These are phyloP conservation scores for Dromius quadrimaculatus DNA, from an alignment of 2,888 invertebrate genomes.

Conservation along the genomic window DNA sequence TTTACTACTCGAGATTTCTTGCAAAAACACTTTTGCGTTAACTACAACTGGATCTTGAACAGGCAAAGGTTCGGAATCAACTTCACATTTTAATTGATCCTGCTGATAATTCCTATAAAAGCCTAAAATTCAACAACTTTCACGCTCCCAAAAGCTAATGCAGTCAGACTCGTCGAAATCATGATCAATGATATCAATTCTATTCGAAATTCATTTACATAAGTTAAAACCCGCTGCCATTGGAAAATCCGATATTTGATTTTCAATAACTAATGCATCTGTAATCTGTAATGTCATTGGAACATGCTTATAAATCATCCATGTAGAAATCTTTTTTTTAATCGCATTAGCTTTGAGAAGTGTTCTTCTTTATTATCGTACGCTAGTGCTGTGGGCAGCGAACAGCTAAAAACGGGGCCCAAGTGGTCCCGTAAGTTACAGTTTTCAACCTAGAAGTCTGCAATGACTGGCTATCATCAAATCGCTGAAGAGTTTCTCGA, in stretches of 20 bases:
- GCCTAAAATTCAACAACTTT: too few species aligned
- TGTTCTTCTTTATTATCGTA: constrained; percentile 52
- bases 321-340: neutral
- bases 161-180: too few species aligned
- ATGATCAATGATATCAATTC: too few species aligned
- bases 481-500: constrained; percentile 59
- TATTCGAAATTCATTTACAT: too few species aligned
- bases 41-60: too few species aligned
- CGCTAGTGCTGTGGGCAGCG: constrained; percentile 57
- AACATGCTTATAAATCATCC: neutral
- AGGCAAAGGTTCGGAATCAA: too few species aligned
- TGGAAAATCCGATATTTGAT: neutral
- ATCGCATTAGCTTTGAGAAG: neutral
- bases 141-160: too few species aligned
- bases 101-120: too few species aligned
- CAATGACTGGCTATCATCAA: constrained; percentile 55
- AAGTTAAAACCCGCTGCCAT: too few species aligned
- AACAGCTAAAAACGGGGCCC: constrained; percentile 59
- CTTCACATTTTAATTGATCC: too few species aligned
- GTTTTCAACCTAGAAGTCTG: constrained; percentile 57
- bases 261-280: neutral
- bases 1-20: too few species aligned
- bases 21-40: too few species aligned
- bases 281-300: neutral
- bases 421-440: constrained; percentile 58